Evolutionary conservation across 1,140 invertebrate species (phyloP).

Genomic region (Euwallacea fornicatus): DNA sequence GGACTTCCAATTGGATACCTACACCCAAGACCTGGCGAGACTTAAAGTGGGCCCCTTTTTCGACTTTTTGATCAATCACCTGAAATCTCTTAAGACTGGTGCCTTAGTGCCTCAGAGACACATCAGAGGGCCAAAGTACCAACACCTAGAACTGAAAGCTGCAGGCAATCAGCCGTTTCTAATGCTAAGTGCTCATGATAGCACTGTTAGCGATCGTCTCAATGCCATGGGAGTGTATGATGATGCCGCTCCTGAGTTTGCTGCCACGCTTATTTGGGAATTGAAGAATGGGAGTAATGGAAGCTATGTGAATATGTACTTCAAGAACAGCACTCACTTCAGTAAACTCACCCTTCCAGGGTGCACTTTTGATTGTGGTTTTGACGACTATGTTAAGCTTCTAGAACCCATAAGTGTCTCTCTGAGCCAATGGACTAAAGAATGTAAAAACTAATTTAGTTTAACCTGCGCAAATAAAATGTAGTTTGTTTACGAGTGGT

Average conservation of each 20-base stretch:
- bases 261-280: constrained; percentile 72
- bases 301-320: constrained; percentile 59
- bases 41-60: constrained; percentile 65
- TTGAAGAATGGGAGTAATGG: constrained; percentile 54
- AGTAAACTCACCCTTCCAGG: constrained; percentile 59
- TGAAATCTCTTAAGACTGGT: constrained; percentile 12
- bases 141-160: neutral
- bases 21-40: constrained; percentile 57
- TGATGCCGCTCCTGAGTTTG: constrained; percentile 70
- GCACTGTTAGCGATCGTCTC: constrained; percentile 74
- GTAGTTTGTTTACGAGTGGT: neutral
- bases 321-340: constrained; percentile 62
- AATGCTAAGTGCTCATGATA: constrained; percentile 65
- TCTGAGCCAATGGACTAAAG: constrained; percentile 36
- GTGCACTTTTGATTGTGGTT: constrained; percentile 60
- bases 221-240: constrained; percentile 74
- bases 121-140: neutral
- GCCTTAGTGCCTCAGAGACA: neutral
- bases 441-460: constrained; percentile 14
- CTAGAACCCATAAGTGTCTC: constrained; percentile 37
- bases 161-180: constrained; percentile 52
- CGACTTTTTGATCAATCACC: constrained; percentile 39
- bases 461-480: neutral
- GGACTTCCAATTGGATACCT: constrained; percentile 51
- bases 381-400: constrained; percentile 57